Base-by-base conservation (phyloP, 2,113 vertebrate genomes). In the Odontesthes bonariensis region DNA sequence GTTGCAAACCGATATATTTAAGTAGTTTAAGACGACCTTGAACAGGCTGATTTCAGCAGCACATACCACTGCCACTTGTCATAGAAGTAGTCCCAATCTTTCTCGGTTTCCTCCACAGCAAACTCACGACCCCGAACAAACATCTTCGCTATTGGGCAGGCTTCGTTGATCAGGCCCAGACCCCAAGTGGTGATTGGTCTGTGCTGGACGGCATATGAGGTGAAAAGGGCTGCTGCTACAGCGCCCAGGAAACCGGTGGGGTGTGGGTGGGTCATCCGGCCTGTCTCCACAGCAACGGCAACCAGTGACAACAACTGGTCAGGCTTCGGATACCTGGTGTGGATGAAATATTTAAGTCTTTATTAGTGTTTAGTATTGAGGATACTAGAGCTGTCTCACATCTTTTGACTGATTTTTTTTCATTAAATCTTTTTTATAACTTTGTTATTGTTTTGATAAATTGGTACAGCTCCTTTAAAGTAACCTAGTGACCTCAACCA, bases 181-280 rank as follows among this genome's bases (percentile, higher is more conserved):
- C 95, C 95, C 95, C 95, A 96, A 1, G 78, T 92, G 1, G 84
- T 89, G 71, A 95, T 80, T 17, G 95, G 94, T 63, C 92, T 83
- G 20, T 86, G 91, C 86, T 94, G 95, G 32, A 91, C 84, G 1
- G 95, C 93, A 3, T 94, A 95, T 0, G 95, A 61, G 0, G 93
- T 88, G 49, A 96, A 96, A 22, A 95, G 92, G 0, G 95, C 95
- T 0, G 95, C 88, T 0, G 95, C 94, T 4, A 96, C 88, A 0
- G 92, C 92, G 1, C 95, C 95, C 3, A 96, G 91, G 69, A 94
- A 95, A 62, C 95, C 95, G 0, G 94, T 96, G 33, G 95, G 95
- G 85, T 96, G 95, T 77, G 95, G 94, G 38, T 96, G 95, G 32
- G 95, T 96, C 95, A 96, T 96, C 75, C 94, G 92, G 54, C 94